A percentile compares a stretch with the other conserved stretches of the same genome.
Conservation (phyloP, 2,888 invertebrate genomes). For the Sussaba pulchella region DNA sequence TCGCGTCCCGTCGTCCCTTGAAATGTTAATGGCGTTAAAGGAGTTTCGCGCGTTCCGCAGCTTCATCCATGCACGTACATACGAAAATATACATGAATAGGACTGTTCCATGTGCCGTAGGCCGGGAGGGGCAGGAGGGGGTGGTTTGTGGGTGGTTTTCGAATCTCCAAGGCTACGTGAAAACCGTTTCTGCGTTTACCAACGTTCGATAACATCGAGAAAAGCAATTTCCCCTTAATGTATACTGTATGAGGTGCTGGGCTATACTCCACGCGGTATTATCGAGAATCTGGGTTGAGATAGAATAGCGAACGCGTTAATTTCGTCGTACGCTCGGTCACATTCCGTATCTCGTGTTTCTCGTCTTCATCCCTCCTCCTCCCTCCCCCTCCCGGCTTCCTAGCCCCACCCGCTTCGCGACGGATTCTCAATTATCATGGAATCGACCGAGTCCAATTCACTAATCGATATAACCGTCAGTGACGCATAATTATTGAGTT, state of each 20-base stretch:
- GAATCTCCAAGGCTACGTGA: too few species aligned
- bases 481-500: constrained; percentile 52
- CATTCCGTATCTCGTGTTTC: not conserved
- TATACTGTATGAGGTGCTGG: constrained; percentile 38
- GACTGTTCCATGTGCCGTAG: not conserved
- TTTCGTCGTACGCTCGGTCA: constrained; percentile 7
- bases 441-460: constrained; percentile 26
- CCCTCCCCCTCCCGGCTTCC: not conserved
- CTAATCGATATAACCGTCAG: constrained; percentile 48
- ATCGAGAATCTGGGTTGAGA: constrained; percentile 38
- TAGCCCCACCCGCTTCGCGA: too few species aligned
- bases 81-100: not conserved
- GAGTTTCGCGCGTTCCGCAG: constrained; percentile 74
- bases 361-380: not conserved
- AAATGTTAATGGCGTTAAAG: constrained; percentile 80
- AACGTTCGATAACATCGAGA: constrained; percentile 38
- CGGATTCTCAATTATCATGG: constrained; percentile 39
- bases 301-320: constrained; percentile 48
- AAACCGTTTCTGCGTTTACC: not conserved
- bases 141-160: too few species aligned
- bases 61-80: not conserved
- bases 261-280: constrained; percentile 27
- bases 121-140: too few species aligned
- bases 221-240: constrained; percentile 41
- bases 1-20: constrained; percentile 67